phyloP scores from a whole-genome alignment of 1,140 invertebrate species.

The Macrocentrus cingulum region DNA sequence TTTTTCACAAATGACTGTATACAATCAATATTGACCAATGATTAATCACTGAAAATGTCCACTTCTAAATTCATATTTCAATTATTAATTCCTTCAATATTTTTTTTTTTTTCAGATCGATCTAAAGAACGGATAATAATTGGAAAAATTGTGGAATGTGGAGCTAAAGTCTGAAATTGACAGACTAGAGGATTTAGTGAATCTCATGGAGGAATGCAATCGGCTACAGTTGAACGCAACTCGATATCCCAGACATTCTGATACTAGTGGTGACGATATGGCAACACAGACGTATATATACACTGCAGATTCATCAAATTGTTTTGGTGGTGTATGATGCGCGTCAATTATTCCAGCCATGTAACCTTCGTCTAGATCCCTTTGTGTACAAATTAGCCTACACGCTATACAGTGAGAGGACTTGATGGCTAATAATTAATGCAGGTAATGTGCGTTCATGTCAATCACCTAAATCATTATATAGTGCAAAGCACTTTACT shows the following conservation, averaged over 20 bases:
- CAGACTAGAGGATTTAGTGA: constrained; percentile 5
- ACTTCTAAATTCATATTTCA: neutral
- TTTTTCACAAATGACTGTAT: too few species aligned
- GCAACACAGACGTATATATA: neutral
- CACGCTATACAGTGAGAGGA: neutral
- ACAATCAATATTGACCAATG: too few species aligned
- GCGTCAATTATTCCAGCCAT: neutral
- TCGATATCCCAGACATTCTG: constrained; percentile 15
- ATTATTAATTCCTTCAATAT: neutral
- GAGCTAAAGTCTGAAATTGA: constrained; percentile 3
- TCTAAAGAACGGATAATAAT: neutral
- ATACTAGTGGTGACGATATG: neutral
- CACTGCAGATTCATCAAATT: constrained; percentile 2
- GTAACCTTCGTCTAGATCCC: neutral
- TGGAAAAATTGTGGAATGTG: neutral
- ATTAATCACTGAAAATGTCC: neutral
- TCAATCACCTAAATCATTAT: too few species aligned
- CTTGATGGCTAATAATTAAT: neutral
- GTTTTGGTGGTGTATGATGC: neutral
- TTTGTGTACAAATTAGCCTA: neutral
- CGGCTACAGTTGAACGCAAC: constrained; percentile 12
- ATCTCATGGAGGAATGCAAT: constrained; percentile 13
- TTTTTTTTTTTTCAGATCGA: too few species aligned
- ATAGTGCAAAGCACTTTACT: too few species aligned
- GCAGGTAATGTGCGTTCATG: neutral